Conservation (phyloP, 2,797 vertebrate species). For the Novumbra hubbsi region DNA sequence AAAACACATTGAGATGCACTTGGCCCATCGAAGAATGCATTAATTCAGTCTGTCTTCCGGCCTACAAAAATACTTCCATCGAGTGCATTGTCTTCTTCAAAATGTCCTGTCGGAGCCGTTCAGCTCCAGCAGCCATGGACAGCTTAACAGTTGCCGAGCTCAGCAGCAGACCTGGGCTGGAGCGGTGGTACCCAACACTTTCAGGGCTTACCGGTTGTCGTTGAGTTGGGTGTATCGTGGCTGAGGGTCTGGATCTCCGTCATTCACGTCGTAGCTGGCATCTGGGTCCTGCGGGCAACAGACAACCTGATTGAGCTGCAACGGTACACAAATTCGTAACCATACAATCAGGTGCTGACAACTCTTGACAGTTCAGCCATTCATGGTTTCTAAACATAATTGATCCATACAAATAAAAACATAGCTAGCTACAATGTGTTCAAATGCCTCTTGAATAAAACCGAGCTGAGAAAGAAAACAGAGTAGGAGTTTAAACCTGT, state of each 20-base stretch:
- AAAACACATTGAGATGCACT: not conserved
- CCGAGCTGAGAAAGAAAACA: too few relatives aligned
- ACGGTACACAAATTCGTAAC: not conserved
- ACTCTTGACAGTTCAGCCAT: too few relatives aligned
- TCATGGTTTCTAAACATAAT: too few relatives aligned
- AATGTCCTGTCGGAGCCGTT: not conserved
- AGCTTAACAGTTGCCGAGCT: not conserved
- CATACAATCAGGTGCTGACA: too few relatives aligned
- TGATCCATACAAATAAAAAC: too few relatives aligned
- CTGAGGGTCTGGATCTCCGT: conserved; percentile 94
- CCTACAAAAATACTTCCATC: not conserved
- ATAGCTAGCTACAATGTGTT: too few relatives aligned
- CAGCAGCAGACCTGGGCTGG: not conserved
- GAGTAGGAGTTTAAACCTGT: too few relatives aligned
- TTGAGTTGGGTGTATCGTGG: conserved; percentile 96
- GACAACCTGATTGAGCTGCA: not conserved
- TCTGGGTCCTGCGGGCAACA: conserved; percentile 73
- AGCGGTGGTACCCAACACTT: not conserved
- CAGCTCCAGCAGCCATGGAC: not conserved
- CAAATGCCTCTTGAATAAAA: too few relatives aligned
- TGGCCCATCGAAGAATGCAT: not conserved
- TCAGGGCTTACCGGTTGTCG: conserved; percentile 85
- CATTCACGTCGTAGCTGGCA: conserved; percentile 96
- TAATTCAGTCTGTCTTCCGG: not conserved
- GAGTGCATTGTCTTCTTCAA: not conserved